A percentile compares a stretch with the other conserved stretches of the same genome.
Evolutionary conservation across 2,113 vertebrate species (phyloP).

Genomic region (Spheniscus mendiculus): DNA sequence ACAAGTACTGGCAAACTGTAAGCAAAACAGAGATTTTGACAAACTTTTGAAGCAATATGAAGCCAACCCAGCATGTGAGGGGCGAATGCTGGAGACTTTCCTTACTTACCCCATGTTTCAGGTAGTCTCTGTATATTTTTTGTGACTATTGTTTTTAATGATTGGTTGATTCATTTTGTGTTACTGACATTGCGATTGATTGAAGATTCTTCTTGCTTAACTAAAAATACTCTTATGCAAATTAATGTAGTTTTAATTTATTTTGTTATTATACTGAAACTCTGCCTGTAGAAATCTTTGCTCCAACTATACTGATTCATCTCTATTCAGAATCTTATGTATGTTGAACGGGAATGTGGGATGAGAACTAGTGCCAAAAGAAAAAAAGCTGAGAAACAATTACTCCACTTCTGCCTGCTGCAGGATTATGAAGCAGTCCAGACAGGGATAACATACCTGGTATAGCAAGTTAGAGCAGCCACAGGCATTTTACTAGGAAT

Average conservation of each 20-base stretch:
- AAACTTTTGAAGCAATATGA: slow-evolving; percentile 98
- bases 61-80: slow-evolving; percentile 94
- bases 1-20: slow-evolving; percentile 97
- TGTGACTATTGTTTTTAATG: background rate
- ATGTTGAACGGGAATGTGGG: background rate
- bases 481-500: background rate
- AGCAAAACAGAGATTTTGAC: slow-evolving; percentile 99
- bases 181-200: background rate
- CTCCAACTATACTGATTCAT: background rate
- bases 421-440: background rate
- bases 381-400: background rate
- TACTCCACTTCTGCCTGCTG: background rate
- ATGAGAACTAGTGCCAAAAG: background rate
- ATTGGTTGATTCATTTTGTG: background rate
- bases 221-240: background rate
- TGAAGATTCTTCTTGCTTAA: background rate
- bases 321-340: background rate
- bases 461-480: background rate
- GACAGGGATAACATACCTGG: background rate
- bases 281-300: background rate
- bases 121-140: slow-evolving; percentile 72
- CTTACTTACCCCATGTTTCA: slow-evolving; percentile 99
- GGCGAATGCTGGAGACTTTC: slow-evolving; percentile 97
- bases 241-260: background rate
- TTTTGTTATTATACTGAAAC: background rate